These are phyloP conservation scores for Alsophila aescularia DNA, from an alignment of 2,888 invertebrate species.

Conservation along the genomic window DNA sequence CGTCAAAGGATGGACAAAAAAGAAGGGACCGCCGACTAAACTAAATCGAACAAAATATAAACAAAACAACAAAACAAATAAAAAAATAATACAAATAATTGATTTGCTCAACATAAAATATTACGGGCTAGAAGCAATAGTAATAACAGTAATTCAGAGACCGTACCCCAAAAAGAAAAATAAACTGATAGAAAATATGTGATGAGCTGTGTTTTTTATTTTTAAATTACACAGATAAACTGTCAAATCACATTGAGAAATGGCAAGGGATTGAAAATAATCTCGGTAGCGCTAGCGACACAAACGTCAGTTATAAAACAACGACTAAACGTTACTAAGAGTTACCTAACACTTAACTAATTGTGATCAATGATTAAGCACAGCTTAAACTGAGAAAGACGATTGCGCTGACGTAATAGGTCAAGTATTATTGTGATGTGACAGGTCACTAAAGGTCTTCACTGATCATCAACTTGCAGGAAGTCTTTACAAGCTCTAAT, in stretches of 20 bases:
- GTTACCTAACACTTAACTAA: conserved; percentile 57
- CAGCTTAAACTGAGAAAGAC: conserved; percentile 42
- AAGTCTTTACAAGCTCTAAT: conserved; percentile 12
- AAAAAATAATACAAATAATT: background rate
- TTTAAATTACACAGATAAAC: background rate
- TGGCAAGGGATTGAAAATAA: background rate
- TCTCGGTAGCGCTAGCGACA: conserved; percentile 34
- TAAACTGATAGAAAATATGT: too few relatives aligned
- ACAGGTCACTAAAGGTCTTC: conserved; percentile 41
- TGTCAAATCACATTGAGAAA: conserved; percentile 5
- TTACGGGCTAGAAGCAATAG: background rate
- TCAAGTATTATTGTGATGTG: conserved; percentile 34
- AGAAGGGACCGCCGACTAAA: background rate
- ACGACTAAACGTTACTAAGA: conserved; percentile 34
- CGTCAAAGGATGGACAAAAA: background rate
- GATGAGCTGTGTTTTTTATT: too few relatives aligned
- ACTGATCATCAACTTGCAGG: conserved; percentile 31
- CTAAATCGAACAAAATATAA: background rate
- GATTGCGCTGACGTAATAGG: conserved; percentile 38
- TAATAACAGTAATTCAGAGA: background rate
- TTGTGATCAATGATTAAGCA: conserved; percentile 54
- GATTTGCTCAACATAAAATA: background rate
- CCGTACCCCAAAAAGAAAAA: background rate
- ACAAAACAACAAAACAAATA: background rate
- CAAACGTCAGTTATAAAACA: conserved; percentile 39